These are phyloP conservation scores for Mechanitis messenoides DNA, from an alignment of 2,888 invertebrate genomes.

Conservation along the genomic window DNA sequence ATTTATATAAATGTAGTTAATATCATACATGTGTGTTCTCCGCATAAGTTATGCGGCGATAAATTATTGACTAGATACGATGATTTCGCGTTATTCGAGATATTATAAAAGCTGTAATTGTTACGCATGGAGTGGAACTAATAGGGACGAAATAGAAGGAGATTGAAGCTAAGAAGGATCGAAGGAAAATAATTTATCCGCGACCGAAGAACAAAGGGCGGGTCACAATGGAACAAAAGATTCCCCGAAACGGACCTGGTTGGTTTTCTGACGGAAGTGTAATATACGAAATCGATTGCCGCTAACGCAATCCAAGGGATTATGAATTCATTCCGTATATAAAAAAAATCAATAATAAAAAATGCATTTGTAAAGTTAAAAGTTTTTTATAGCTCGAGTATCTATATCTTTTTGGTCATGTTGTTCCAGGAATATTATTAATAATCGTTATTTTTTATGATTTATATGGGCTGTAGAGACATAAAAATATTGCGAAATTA, in stretches of 20 bases:
- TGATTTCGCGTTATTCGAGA: slow-evolving; percentile 73
- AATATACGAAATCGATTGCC: slow-evolving; percentile 70
- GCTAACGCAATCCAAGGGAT: slow-evolving; percentile 52
- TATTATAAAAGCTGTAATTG: slow-evolving; percentile 70
- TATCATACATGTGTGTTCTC: neutral
- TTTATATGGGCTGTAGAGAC: neutral
- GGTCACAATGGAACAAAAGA: slow-evolving; percentile 69
- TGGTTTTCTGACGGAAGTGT: slow-evolving; percentile 70
- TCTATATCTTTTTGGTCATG: neutral
- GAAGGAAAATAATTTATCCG: slow-evolving; percentile 74
- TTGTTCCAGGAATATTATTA: neutral
- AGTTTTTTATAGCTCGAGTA: slow-evolving; percentile 23
- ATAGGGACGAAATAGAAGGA: slow-evolving; percentile 74
- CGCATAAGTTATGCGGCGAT: slow-evolving; percentile 62
- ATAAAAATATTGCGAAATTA: neutral
- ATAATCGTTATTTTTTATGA: neutral
- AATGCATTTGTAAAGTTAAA: neutral
- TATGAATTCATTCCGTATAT: slow-evolving; percentile 49
- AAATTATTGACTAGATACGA: slow-evolving; percentile 67
- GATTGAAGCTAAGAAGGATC: slow-evolving; percentile 69
- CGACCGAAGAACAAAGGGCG: slow-evolving; percentile 69
- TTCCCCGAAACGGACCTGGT: slow-evolving; percentile 57
- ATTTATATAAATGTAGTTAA: too few relatives aligned
- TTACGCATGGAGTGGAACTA: slow-evolving; percentile 75
- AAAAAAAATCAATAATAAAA: slow-evolving; percentile 37